phyloP scores from a whole-genome alignment of 2,113 vertebrate species.

The Dasyurus viverrinus region DNA sequence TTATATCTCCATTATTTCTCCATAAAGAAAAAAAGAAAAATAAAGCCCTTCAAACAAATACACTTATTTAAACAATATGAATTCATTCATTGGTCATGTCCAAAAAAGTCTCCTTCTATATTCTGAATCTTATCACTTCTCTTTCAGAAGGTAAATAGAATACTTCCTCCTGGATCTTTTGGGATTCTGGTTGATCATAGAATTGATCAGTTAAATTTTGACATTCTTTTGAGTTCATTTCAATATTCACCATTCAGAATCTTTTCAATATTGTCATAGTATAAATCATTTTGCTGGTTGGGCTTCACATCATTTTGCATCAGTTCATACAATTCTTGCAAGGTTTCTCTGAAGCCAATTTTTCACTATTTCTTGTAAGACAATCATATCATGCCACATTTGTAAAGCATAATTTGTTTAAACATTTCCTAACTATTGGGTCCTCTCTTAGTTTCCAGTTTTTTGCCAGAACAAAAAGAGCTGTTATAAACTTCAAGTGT shows the following conservation, averaged over 20 bases:
- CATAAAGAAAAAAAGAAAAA: neutral
- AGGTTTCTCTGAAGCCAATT: neutral
- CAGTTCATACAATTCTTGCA: neutral
- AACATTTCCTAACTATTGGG: neutral
- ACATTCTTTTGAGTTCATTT: neutral
- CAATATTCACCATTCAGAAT: neutral
- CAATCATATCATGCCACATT: neutral
- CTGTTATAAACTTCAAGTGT: neutral
- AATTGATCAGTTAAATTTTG: neutral
- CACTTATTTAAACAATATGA: neutral
- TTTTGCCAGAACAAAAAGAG: neutral
- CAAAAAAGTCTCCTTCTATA: neutral
- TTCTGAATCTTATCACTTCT: no score
- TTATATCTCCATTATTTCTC: neutral
- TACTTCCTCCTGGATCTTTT: neutral
- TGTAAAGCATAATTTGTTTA: neutral
- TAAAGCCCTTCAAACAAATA: neutral
- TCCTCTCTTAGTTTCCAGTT: no score
- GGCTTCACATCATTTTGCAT: no score
- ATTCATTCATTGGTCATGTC: neutral
- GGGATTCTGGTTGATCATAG: neutral
- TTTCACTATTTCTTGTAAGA: neutral
- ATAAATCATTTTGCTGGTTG: neutral
- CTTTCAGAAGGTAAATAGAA: neutral
- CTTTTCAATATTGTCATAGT: neutral